phyloP scores from a whole-genome alignment of 2,113 vertebrate species.

The Eretmochelys imbricata region DNA sequence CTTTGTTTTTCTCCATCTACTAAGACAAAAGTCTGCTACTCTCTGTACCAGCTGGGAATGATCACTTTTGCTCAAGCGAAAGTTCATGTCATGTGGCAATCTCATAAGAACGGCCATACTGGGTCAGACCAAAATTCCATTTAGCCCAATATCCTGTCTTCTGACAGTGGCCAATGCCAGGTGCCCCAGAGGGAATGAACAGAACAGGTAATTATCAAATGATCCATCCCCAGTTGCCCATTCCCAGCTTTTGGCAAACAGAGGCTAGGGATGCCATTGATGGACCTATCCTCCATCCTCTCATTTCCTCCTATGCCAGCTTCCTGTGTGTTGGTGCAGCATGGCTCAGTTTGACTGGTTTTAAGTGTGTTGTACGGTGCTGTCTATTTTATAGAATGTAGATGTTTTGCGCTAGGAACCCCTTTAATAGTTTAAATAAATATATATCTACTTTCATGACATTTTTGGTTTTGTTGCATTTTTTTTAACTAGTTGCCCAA shows the following conservation, averaged over 20 bases:
- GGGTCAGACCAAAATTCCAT: too few relatives aligned
- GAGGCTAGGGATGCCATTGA: too few relatives aligned
- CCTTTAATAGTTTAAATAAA: background rate
- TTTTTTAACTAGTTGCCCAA: background rate
- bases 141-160: too few relatives aligned
- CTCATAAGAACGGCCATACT: background rate
- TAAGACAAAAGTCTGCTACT: background rate
- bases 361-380: background rate
- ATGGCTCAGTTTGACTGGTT: fast-evolving
- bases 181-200: too few relatives aligned
- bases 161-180: too few relatives aligned
- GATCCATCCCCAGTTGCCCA: too few relatives aligned
- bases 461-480: background rate
- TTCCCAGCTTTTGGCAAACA: too few relatives aligned
- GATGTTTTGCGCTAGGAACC: background rate
- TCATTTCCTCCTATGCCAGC: background rate
- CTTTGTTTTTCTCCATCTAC: background rate
- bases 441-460: background rate
- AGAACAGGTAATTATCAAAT: too few relatives aligned
- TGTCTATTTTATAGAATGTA: background rate
- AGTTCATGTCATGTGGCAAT: fast-evolving
- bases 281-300: too few relatives aligned
- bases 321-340: background rate
- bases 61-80: background rate
- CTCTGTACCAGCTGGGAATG: background rate